phyloP scores from a whole-genome alignment of 2,888 invertebrate species.

The Hypomecis atomaria region DNA sequence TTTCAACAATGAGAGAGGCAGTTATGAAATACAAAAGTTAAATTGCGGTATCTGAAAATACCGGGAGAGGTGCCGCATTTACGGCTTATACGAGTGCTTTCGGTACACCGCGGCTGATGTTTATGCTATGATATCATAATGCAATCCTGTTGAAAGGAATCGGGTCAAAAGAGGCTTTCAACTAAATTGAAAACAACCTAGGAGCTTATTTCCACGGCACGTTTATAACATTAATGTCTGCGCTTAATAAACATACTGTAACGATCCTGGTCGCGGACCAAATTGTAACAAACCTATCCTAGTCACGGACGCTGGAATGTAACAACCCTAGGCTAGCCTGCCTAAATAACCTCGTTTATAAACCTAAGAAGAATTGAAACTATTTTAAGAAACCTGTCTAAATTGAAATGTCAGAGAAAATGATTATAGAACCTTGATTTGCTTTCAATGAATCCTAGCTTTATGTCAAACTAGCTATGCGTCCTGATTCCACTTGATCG shows the following conservation, averaged over 20 bases:
- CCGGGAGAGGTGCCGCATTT: slow-evolving; percentile 17
- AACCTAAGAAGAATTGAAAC: too few relatives aligned
- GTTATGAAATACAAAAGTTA: slow-evolving; percentile 34
- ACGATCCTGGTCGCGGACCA: too few relatives aligned
- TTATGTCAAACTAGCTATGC: too few relatives aligned
- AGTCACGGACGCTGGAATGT: too few relatives aligned
- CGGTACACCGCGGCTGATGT: slow-evolving; percentile 37
- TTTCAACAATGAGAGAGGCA: slow-evolving; percentile 28
- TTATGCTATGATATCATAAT: slow-evolving; percentile 41
- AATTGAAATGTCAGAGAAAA: too few relatives aligned
- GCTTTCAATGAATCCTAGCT: too few relatives aligned
- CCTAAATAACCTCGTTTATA: too few relatives aligned
- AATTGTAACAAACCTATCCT: too few relatives aligned
- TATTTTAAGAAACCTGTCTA: too few relatives aligned
- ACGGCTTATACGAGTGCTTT: slow-evolving; percentile 23
- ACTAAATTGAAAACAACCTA: slow-evolving; percentile 60
- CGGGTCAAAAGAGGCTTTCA: slow-evolving; percentile 63
- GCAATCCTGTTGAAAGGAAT: slow-evolving; percentile 48
- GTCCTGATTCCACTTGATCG: too few relatives aligned
- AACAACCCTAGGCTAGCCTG: too few relatives aligned
- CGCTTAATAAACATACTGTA: not conserved
- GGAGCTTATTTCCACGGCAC: slow-evolving; percentile 28
- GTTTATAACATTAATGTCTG: slow-evolving; percentile 13
- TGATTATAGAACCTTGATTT: too few relatives aligned
- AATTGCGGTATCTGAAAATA: slow-evolving; percentile 25